These are phyloP conservation scores for Lycia hirtaria DNA, from an alignment of 2,888 invertebrate genomes.

Conservation along the genomic window DNA sequence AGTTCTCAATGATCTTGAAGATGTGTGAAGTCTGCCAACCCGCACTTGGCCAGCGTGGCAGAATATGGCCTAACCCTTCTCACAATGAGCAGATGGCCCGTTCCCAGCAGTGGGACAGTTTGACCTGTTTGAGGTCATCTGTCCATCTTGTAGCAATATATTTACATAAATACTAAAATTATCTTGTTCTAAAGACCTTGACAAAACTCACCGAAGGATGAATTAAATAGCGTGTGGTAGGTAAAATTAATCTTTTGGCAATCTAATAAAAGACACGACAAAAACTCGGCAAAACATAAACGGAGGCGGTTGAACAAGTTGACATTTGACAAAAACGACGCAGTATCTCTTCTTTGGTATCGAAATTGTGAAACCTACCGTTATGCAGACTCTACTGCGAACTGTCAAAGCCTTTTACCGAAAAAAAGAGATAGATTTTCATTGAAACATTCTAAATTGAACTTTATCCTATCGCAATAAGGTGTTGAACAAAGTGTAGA, in stretches of 20 bases:
- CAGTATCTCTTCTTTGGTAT: constrained; percentile 70
- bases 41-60: no score
- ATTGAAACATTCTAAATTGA: constrained; percentile 34
- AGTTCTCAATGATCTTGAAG: no score
- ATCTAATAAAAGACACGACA: constrained; percentile 25
- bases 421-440: constrained; percentile 48
- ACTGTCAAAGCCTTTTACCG: constrained; percentile 79
- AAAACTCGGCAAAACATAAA: constrained; percentile 54
- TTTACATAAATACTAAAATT: background rate
- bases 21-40: no score
- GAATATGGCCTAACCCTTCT: no score
- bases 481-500: background rate
- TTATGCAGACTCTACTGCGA: constrained; percentile 79
- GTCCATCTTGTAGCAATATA: no score
- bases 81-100: no score
- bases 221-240: constrained; percentile 42
- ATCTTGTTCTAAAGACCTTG: constrained; percentile 41
- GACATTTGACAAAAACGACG: constrained; percentile 83
- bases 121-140: no score
- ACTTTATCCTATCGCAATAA: constrained; percentile 37
- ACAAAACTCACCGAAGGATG: constrained; percentile 49
- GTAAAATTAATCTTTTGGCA: constrained; percentile 26
- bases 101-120: no score
- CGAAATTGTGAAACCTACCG: constrained; percentile 82
- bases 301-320: constrained; percentile 78